These are phyloP conservation scores for Cervus canadensis DNA, from an alignment of 2,113 vertebrate species.

Conservation along the genomic window DNA sequence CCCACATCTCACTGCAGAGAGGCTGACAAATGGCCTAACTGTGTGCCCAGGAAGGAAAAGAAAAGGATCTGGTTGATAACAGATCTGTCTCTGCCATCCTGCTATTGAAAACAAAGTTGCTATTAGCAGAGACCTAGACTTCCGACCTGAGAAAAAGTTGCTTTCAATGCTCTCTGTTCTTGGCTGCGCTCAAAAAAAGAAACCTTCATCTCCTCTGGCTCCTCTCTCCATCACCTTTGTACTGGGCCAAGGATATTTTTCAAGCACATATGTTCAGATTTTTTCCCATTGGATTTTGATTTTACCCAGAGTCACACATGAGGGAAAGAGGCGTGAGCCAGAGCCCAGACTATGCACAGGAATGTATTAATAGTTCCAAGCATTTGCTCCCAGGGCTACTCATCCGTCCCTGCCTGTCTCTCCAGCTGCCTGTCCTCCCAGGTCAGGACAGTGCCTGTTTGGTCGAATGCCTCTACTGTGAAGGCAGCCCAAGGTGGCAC, in stretches of 20 bases:
- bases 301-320: not conserved
- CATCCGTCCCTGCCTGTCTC: not conserved
- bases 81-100: not conserved
- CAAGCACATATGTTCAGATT: not conserved
- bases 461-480: not conserved
- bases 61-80: not conserved
- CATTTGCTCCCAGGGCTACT: not conserved
- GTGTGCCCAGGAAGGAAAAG: not conserved
- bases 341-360: not conserved
- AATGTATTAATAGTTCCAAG: not conserved
- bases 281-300: constrained; percentile 1
- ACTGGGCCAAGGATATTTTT: not conserved
- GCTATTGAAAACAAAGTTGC: not conserved
- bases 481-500: not conserved
- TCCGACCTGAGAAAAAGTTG: not conserved
- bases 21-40: not conserved
- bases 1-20: not conserved
- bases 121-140: not conserved
- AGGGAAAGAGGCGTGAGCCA: not conserved
- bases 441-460: not conserved
- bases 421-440: not conserved
- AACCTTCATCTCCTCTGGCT: not conserved
- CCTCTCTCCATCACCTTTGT: not conserved
- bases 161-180: not conserved
- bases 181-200: constrained; percentile 13